Percentiles rank a stretch among this genome's conserved stretches.
phyloP scores from a whole-genome alignment of 2,113 vertebrate genomes.

The Lontra canadensis region DNA sequence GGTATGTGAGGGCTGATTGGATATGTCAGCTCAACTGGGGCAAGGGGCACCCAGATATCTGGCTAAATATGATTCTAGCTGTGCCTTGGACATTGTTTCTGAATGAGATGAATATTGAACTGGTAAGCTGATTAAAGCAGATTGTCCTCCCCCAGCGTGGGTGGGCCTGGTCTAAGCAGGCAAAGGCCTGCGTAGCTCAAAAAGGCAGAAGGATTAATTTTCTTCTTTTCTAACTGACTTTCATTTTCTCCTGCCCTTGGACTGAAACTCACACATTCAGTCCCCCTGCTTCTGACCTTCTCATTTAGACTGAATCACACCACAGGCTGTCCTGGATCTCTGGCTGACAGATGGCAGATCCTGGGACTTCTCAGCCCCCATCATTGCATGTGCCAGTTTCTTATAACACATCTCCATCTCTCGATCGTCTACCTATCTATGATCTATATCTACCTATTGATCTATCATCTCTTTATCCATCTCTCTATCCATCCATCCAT shows the following conservation, averaged over 20 bases:
- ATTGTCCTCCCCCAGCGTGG: accelerated
- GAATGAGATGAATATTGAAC: too few species aligned
- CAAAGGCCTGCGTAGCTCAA: not conserved
- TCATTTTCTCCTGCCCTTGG: not conserved
- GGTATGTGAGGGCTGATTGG: not conserved
- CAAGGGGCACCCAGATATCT: too few species aligned
- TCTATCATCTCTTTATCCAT: not conserved
- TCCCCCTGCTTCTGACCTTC: not conserved
- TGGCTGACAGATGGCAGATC: accelerated
- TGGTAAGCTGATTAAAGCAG: not conserved
- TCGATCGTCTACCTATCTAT: too few species aligned
- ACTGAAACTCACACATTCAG: not conserved
- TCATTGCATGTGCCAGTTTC: accelerated
- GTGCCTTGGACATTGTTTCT: not conserved
- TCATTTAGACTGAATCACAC: not conserved
- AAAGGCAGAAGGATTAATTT: not conserved
- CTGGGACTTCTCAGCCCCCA: accelerated
- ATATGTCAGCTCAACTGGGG: accelerated
- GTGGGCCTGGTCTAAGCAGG: not conserved
- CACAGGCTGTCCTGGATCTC: accelerated
- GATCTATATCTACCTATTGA: not conserved
- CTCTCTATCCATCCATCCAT: not conserved
- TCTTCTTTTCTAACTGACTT: too few species aligned
- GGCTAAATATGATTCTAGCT: not conserved
- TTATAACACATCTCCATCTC: not conserved